Evolutionary conservation across 2,797 vertebrate species (phyloP).

Genomic region (Spinibarbus caldwelli): DNA sequence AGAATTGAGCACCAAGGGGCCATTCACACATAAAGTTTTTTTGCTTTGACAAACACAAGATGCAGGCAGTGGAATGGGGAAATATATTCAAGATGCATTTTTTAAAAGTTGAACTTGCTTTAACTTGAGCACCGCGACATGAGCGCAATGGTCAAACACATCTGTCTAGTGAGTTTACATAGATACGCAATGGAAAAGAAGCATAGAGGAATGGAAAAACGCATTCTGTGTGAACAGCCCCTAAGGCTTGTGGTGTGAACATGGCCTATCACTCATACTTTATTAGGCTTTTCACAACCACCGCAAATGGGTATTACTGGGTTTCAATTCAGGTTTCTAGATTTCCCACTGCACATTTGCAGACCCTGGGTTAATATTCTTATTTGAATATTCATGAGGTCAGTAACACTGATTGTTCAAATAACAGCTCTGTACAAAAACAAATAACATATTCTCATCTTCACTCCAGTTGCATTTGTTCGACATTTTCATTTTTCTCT

Average conservation of each 20-base stretch:
- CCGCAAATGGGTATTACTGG: neutral
- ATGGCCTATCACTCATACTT: neutral
- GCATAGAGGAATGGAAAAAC: neutral
- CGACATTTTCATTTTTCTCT: conserved; percentile 3
- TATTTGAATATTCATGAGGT: conserved; percentile 31
- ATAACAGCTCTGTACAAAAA: conserved; percentile 13
- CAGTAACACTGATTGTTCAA: conserved; percentile 16
- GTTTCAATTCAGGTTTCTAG: conserved; percentile 10
- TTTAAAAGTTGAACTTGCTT: neutral
- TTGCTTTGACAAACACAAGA: neutral
- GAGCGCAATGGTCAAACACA: neutral
- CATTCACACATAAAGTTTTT: neutral
- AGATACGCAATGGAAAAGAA: neutral
- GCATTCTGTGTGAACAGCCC: neutral
- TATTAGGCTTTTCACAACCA: conserved; percentile 9
- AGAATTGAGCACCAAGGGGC: neutral
- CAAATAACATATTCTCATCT: conserved; percentile 1
- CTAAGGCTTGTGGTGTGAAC: neutral
- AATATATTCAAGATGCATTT: neutral
- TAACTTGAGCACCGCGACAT: neutral
- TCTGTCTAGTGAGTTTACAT: neutral
- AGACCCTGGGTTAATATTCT: neutral
- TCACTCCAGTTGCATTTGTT: conserved; percentile 6
- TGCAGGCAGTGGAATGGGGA: neutral
- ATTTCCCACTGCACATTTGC: neutral